These are phyloP conservation scores for Cosmorhoe ocellata DNA, from an alignment of 2,888 invertebrate species.

Conservation along the genomic window DNA sequence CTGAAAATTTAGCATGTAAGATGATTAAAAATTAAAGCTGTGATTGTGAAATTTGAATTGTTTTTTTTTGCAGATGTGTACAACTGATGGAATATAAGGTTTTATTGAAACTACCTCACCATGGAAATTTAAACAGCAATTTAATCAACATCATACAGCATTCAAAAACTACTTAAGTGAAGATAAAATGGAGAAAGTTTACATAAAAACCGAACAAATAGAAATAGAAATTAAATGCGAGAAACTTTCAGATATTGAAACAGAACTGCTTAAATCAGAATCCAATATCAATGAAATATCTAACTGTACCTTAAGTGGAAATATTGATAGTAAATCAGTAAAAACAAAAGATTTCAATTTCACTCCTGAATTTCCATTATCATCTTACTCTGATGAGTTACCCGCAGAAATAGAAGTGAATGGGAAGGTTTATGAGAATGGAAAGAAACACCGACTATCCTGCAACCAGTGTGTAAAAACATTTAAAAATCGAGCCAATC, in stretches of 20 bases:
- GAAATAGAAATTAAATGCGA: constrained; percentile 14
- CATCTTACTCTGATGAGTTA: constrained; percentile 1
- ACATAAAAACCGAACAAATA: constrained; percentile 11
- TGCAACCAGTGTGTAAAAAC: constrained; percentile 39
- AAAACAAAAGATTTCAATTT: background rate
- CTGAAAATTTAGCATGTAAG: too few relatives aligned
- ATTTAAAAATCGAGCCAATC: constrained; percentile 41
- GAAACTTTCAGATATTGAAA: background rate
- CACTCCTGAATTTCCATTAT: background rate
- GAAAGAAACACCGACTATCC: constrained; percentile 39
- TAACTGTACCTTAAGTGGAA: background rate
- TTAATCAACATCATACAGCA: too few relatives aligned
- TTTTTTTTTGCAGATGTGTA: too few relatives aligned
- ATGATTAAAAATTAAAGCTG: too few relatives aligned
- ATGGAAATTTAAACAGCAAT: too few relatives aligned
- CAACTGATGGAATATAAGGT: too few relatives aligned
- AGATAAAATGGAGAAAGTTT: constrained; percentile 24
- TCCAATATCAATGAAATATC: background rate
- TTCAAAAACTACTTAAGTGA: background rate
- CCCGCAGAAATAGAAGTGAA: constrained; percentile 17
- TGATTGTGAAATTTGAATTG: too few relatives aligned
- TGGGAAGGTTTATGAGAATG: constrained; percentile 46
- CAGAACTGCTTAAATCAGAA: background rate
- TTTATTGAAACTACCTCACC: too few relatives aligned
- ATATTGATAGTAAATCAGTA: background rate